Base-by-base conservation (phyloP, 2,888 invertebrate genomes). In the Chrysodeixis includens region DNA sequence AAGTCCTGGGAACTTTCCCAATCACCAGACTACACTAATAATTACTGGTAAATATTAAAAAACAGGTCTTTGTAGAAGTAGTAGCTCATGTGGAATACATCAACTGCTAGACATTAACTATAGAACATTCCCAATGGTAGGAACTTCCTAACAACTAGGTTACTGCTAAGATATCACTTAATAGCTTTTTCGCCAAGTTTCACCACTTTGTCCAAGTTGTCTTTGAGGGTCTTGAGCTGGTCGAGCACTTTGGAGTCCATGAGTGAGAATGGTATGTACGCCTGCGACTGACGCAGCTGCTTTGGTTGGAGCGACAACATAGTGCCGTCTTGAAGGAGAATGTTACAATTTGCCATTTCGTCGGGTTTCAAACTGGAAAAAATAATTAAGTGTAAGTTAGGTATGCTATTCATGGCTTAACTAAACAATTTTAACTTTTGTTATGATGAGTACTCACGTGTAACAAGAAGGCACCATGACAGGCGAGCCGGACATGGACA, bases 401-500 rank as follows among this genome's bases (percentile, higher is more conserved):
- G 9, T 4, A 49, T 8, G 6, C 16, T 7, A 3, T 49, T 4
- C 2, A 1, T n/a, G 1, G 46, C 8, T 18, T 10, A 7, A 35
- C 35, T 14, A 10, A 12, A 4, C 20, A 16, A 7, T 46, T 18
- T 10, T 0, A 49, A 10, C 5, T n/a, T 53, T 8, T 26, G 4
- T 5, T 40, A 40, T 14, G 14, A n/a, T 12, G 12, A 9, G 16
- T 61, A 88, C 89, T 86, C 22, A 92, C 92, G 88, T 82, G 79
- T 87, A 86, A 59, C 84, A 88, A 30, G 87, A 69, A 0, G 96
- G 95, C 53, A 96, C 96, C 87, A 97, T 90, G 52, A 97, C 90
- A 0, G 97, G 97, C 61, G 97, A 97, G 8, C 97, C 97, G 6
- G 96, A 95, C 95, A 97, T 95, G 65, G 97, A 97, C 2, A 97